A percentile compares a stretch with the other conserved stretches of the same genome.
phyloP scores from a whole-genome alignment of 2,113 vertebrate species.

The Zosterops hypoxanthus region DNA sequence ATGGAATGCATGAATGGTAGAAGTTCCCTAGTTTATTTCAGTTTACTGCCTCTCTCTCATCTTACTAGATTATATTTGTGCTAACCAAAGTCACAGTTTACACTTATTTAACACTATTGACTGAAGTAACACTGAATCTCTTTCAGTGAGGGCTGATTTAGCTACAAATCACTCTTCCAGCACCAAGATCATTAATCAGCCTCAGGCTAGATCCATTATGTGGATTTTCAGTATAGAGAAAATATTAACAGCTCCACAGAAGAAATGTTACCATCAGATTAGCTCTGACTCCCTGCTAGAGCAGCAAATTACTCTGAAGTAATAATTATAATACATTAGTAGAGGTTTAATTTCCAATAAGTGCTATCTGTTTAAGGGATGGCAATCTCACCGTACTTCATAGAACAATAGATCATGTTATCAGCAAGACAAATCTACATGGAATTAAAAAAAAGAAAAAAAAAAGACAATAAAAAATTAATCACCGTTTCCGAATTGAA shows the following conservation, averaged over 20 bases:
- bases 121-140: constrained; percentile 65
- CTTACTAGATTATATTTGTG: constrained; percentile 34
- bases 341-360: constrained; percentile 80
- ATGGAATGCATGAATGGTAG: constrained; percentile 21
- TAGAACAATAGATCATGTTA: constrained; percentile 73
- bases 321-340: constrained; percentile 81
- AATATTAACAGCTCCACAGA: constrained; percentile 70
- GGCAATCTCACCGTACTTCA: constrained; percentile 61
- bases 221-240: constrained; percentile 68
- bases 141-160: constrained; percentile 69
- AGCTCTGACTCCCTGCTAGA: constrained; percentile 74
- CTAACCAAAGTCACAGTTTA: constrained; percentile 58
- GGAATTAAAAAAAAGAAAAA: constrained; percentile 22
- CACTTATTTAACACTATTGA: constrained; percentile 76
- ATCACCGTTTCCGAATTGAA: constrained; percentile 54
- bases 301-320: constrained; percentile 78
- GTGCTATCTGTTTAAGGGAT: constrained; percentile 75
- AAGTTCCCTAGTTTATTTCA: constrained; percentile 57
- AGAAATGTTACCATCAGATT: constrained; percentile 69
- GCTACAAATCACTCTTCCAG: constrained; percentile 76
- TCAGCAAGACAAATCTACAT: constrained; percentile 66
- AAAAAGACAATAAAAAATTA: constrained; percentile 51
- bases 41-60: constrained; percentile 43
- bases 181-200: constrained; percentile 76
- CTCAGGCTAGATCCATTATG: constrained; percentile 73